Percentiles rank a stretch among this genome's conserved stretches.
Evolutionary conservation across 2,113 vertebrate genomes (phyloP).

Genomic region (Leptobrachium ailaonicum): DNA sequence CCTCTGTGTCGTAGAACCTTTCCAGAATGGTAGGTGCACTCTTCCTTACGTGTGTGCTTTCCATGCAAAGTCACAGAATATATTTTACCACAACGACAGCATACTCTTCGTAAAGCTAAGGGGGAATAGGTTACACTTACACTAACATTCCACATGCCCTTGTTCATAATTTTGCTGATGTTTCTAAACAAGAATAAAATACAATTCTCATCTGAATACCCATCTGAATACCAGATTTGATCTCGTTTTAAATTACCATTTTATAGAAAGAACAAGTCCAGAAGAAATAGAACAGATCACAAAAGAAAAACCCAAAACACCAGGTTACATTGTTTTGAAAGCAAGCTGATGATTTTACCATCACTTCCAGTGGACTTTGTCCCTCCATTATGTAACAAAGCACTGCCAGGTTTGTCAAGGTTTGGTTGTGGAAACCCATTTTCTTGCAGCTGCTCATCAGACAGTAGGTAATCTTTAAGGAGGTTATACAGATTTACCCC

Average conservation of each 20-base stretch:
- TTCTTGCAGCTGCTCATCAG: constrained; percentile 67
- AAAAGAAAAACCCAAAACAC: too few relatives aligned
- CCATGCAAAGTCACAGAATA: constrained; percentile 69
- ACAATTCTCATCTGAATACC: too few relatives aligned
- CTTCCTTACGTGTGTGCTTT: constrained; percentile 69
- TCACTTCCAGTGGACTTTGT: constrained; percentile 34
- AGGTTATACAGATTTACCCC: constrained; percentile 64
- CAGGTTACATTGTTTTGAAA: too few relatives aligned
- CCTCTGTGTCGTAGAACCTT: constrained; percentile 69
- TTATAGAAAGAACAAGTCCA: too few relatives aligned
- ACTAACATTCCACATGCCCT: too few relatives aligned
- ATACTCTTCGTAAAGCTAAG: constrained; percentile 71
- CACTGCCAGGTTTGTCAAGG: constrained; percentile 65
- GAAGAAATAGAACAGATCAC: too few relatives aligned
- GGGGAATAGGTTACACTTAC: too few relatives aligned
- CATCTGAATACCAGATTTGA: too few relatives aligned
- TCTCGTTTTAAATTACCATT: too few relatives aligned
- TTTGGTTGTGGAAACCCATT: constrained; percentile 70
- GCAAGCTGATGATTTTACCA: constrained; percentile 9
- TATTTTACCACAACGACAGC: constrained; percentile 73
- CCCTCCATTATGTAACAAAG: constrained; percentile 58
- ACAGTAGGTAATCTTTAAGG: constrained; percentile 72
- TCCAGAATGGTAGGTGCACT: constrained; percentile 78
- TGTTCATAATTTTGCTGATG: too few relatives aligned
- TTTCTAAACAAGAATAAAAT: too few relatives aligned